Evolutionary conservation across 2,797 vertebrate genomes (phyloP).

Genomic region (Selene dorsalis): DNA sequence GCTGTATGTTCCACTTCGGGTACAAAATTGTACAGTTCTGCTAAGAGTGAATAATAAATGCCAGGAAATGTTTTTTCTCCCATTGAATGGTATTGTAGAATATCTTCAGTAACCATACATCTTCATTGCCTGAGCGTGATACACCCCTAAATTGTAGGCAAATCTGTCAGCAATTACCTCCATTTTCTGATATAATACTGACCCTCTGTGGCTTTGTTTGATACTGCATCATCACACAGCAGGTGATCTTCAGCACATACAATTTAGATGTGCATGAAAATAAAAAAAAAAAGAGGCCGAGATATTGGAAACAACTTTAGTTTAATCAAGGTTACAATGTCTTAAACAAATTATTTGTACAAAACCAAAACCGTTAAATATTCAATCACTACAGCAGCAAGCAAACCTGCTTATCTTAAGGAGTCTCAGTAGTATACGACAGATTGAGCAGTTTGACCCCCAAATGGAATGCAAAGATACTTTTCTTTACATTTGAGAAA

Average conservation of each 20-base stretch:
- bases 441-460: slow-evolving; percentile 10
- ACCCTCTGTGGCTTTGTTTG: slow-evolving; percentile 52
- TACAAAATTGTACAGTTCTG: slow-evolving; percentile 91
- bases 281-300: slow-evolving; percentile 20
- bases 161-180: neutral
- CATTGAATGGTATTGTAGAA: slow-evolving; percentile 39
- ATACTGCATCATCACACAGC: slow-evolving; percentile 38
- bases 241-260: neutral
- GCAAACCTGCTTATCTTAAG: slow-evolving; percentile 34
- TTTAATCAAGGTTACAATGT: slow-evolving; percentile 62
- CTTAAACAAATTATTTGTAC: slow-evolving; percentile 44
- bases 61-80: slow-evolving; percentile 81
- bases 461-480: slow-evolving; percentile 24
- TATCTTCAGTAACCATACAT: neutral
- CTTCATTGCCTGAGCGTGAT: neutral
- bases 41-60: slow-evolving; percentile 88
- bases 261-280: neutral
- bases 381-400: slow-evolving; percentile 34
- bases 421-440: neutral
- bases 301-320: slow-evolving; percentile 54
- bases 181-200: slow-evolving; percentile 39
- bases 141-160: neutral
- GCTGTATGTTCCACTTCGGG: slow-evolving; percentile 91
- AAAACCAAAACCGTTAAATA: slow-evolving; percentile 27
- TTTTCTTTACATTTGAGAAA: slow-evolving; percentile 16